These are phyloP conservation scores for Takifugu rubripes DNA, from an alignment of 2,797 vertebrate genomes.

Conservation along the genomic window DNA sequence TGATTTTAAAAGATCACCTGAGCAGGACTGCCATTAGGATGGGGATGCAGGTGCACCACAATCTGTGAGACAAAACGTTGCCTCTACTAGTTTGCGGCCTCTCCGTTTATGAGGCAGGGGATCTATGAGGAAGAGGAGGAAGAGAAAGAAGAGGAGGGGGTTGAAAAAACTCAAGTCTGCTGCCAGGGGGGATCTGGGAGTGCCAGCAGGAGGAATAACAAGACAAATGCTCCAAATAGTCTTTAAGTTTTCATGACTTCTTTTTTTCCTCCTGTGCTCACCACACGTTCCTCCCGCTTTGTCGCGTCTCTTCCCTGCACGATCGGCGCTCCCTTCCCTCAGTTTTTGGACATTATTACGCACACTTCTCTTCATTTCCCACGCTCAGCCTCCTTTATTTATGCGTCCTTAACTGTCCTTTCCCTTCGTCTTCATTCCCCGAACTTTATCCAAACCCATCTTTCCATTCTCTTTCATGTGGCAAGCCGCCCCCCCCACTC, in stretches of 20 bases:
- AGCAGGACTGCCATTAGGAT: constrained; percentile 59
- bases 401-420: constrained; percentile 40
- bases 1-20: constrained; percentile 56
- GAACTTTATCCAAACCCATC: constrained; percentile 37
- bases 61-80: constrained; percentile 18
- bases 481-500: constrained; percentile 15
- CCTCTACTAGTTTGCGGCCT: constrained; percentile 34
- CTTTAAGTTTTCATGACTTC: constrained; percentile 30
- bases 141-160: background rate
- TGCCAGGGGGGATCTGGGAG: constrained; percentile 4
- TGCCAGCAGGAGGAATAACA: constrained; percentile 15
- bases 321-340: constrained; percentile 31
- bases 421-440: background rate
- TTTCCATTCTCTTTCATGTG: constrained; percentile 25
- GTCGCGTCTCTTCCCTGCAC: constrained; percentile 23
- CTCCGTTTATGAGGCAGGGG: constrained; percentile 31
- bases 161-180: constrained; percentile 1
- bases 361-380: constrained; percentile 37
- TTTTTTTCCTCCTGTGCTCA: background rate
- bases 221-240: constrained; percentile 26
- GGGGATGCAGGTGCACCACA: constrained; percentile 58
- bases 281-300: constrained; percentile 31
- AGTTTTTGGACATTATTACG: background rate
- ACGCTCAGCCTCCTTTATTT: constrained; percentile 21
- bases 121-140: background rate